Conservation (phyloP, 1,140 invertebrate species). For the Habropoda laboriosa region DNA sequence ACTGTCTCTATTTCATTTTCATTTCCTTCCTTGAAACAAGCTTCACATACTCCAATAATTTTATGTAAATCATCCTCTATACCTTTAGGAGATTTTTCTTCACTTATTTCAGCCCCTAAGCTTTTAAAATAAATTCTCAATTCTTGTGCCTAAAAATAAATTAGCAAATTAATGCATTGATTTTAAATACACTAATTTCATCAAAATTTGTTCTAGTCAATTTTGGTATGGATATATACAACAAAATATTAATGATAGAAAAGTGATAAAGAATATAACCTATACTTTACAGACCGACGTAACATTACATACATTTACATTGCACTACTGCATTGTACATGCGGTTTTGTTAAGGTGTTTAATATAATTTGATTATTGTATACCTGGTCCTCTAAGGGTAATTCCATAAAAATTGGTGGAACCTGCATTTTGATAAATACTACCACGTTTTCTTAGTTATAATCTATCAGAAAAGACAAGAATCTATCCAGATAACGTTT, state of each 20-base stretch:
- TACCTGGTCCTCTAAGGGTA: slow-evolving; percentile 91
- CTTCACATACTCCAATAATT: slow-evolving; percentile 96
- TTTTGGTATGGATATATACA: neutral
- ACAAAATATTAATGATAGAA: slow-evolving; percentile 19
- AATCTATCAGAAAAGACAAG: neutral
- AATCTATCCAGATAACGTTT: neutral
- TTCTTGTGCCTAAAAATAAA: slow-evolving; percentile 89
- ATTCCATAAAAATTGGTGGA: slow-evolving; percentile 91
- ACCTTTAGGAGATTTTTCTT: slow-evolving; percentile 93
- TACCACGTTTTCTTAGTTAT: slow-evolving; percentile 42
- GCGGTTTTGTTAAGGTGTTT: neutral
- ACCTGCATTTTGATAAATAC: slow-evolving; percentile 84
- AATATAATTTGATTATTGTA: slow-evolving; percentile 20
- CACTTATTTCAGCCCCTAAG: slow-evolving; percentile 94
- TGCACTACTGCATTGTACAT: neutral
- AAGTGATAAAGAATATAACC: slow-evolving; percentile 1
- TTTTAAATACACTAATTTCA: slow-evolving; percentile 5
- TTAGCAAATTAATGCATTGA: no score
- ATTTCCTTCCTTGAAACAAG: slow-evolving; percentile 93
- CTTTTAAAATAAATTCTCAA: slow-evolving; percentile 94
- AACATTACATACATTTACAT: neutral
- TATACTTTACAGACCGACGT: neutral
- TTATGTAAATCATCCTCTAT: slow-evolving; percentile 97
- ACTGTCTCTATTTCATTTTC: slow-evolving; percentile 91
- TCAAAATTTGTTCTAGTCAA: neutral